Base-by-base conservation (phyloP, 2,797 vertebrate genomes). In the Lycodopsis pacificus region DNA sequence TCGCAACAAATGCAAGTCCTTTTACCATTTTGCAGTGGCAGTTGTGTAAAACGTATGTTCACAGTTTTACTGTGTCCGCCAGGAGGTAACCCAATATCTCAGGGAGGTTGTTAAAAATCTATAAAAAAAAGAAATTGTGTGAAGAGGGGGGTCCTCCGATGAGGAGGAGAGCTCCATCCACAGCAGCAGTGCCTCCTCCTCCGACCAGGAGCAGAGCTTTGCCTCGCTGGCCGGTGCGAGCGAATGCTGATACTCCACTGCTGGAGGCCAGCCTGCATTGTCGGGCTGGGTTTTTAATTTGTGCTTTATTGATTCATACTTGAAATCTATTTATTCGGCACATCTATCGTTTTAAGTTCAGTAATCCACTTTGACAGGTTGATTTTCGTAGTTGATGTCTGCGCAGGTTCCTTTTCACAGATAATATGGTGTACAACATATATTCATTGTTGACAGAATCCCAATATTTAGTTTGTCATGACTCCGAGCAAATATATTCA, bases 361-460 rank as follows among this genome's bases (percentile, higher is more conserved):
- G 46, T 20, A 19, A 48, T 48, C 20, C 46, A 19, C 17, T 48
- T 48, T 48, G 40, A 44, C 14, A 44, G 15, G 42, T 44, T 14
- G 13, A 42, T 72, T 76, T 81, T 48, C 58, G 71, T 34, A 79
- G 27, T 73, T 44, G 69, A 61, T 81, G 72, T 58, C 54, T 82
- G 17, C 71, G 68, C 62, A 81, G 40, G 38, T 81, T 84, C 27
- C 65, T 46, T 82, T 83, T 5, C 59, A 40, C 65, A 67, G 46
- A 68, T 71, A 40, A 34, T 17, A 49, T 22, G 20, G 12, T 10
- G 17, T 49, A 34, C 8, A 57, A 22, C 6, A 27, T 12, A 61
- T 22, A 78, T 63, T 56, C 15, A 10, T 46, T 53, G 34, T 46
- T 73, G 48, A 67, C 66, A 78, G 36, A 67, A 54, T 73, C 11